A percentile compares a stretch with the other conserved stretches of the same genome.
These are phyloP conservation scores for Carposina sasakii DNA, from an alignment of 1,140 invertebrate species.

Conservation along the genomic window DNA sequence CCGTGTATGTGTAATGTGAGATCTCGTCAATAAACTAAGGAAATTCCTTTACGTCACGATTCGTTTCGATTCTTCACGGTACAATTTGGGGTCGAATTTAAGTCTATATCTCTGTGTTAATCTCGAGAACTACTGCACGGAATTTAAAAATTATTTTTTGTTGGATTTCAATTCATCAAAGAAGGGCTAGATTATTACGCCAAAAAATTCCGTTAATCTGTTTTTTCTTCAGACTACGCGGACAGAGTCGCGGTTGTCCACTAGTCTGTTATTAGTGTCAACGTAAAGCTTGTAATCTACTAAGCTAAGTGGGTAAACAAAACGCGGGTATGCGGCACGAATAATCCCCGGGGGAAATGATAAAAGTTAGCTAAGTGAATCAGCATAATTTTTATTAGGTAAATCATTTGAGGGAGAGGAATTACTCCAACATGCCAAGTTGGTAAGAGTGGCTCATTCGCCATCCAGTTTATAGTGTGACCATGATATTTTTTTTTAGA, in stretches of 20 bases:
- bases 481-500: too few species aligned
- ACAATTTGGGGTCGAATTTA: too few species aligned
- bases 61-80: not conserved
- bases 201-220: too few species aligned
- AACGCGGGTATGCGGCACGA: not conserved
- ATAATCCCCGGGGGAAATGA: constrained; percentile 32
- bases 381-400: constrained; percentile 62
- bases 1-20: constrained; percentile 6
- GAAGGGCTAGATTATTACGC: too few species aligned
- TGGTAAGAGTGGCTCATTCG: constrained; percentile 34
- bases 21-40: constrained; percentile 4
- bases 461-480: too few species aligned
- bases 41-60: not conserved
- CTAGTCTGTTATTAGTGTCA: not conserved
- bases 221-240: too few species aligned
- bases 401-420: constrained; percentile 40
- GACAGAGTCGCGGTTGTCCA: too few species aligned
- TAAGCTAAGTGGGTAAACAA: constrained; percentile 6
- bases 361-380: constrained; percentile 49
- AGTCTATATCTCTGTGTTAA: too few species aligned
- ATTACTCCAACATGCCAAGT: constrained; percentile 26
- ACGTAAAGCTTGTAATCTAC: constrained; percentile 6
- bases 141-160: too few species aligned
- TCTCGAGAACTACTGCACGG: too few species aligned
- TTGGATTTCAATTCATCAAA: too few species aligned